phyloP scores from a whole-genome alignment of 2,888 invertebrate genomes.

The Priocnemis perturbator region DNA sequence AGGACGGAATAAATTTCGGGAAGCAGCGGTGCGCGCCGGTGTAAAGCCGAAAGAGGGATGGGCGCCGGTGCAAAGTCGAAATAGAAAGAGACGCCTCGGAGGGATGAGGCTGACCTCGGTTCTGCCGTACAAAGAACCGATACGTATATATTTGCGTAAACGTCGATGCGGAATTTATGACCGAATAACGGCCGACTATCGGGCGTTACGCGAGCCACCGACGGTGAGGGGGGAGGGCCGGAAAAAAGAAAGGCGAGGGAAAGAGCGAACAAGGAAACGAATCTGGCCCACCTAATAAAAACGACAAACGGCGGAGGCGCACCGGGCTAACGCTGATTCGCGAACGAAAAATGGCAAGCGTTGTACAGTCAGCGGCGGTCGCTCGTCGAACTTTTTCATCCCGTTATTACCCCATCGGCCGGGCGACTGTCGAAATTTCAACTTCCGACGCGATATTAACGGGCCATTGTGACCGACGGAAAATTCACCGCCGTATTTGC shows the following conservation, averaged over 20 bases:
- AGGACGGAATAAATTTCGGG: slow-evolving; percentile 21
- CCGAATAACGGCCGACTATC: slow-evolving; percentile 59
- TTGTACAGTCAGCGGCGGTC: neutral
- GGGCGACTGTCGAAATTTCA: neutral
- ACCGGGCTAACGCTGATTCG: neutral
- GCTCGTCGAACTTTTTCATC: neutral
- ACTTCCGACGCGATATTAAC: neutral
- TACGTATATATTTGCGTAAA: slow-evolving; percentile 50
- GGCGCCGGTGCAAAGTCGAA: slow-evolving; percentile 20
- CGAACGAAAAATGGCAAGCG: neutral
- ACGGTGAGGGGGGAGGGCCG: slow-evolving; percentile 13
- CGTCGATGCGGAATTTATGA: slow-evolving; percentile 62
- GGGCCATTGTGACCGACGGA: too few relatives aligned
- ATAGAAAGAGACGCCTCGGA: slow-evolving; percentile 29
- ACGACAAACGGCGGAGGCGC: too few relatives aligned
- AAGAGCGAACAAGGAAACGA: neutral
- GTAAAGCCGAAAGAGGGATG: slow-evolving; percentile 38
- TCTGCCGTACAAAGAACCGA: slow-evolving; percentile 36
- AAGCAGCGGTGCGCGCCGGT: slow-evolving; percentile 26
- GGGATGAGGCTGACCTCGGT: slow-evolving; percentile 14
- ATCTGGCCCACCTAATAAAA: slow-evolving; percentile 6
- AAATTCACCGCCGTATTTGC: too few relatives aligned
- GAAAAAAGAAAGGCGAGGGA: neutral
- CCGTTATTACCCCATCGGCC: neutral
- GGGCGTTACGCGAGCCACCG: slow-evolving; percentile 37